Conservation (phyloP, 2,888 invertebrate genomes). For the Drosophila meridionalis region DNA sequence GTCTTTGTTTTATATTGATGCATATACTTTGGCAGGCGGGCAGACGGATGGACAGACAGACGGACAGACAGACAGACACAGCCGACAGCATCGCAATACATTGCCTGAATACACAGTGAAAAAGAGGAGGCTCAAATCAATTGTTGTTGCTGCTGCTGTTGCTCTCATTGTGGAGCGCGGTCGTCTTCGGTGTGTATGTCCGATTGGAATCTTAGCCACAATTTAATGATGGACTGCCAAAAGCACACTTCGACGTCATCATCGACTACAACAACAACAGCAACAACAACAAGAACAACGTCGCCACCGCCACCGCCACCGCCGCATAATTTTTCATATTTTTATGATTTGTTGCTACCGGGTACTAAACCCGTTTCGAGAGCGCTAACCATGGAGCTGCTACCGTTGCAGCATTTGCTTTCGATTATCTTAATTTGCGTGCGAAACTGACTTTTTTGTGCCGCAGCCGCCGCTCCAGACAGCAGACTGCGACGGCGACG, state of each 20-base stretch:
- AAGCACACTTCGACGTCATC: conserved; percentile 76
- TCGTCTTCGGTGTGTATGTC: conserved; percentile 49
- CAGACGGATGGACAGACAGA: background rate
- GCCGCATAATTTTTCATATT: conserved; percentile 79
- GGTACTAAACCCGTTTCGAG: conserved; percentile 77
- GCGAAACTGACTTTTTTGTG: conserved; percentile 82
- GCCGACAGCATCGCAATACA: conserved; percentile 1
- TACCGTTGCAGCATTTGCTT: conserved; percentile 77
- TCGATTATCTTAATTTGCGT: conserved; percentile 84
- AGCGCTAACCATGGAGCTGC: conserved; percentile 74
- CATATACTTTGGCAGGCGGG: conserved; percentile 41
- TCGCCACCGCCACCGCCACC: conserved; percentile 34
- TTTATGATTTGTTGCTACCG: conserved; percentile 81
- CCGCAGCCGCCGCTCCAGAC: conserved; percentile 29
- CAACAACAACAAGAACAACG: conserved; percentile 11
- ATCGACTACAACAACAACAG: conserved; percentile 35
- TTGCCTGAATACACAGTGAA: conserved; percentile 26
- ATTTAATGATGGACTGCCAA: conserved; percentile 82
- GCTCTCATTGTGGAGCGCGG: conserved; percentile 39
- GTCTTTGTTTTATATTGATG: conserved; percentile 42
- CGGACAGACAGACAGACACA: background rate
- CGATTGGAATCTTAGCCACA: conserved; percentile 79
- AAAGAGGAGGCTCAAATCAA: conserved; percentile 36
- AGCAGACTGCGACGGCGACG: conserved; percentile 13
- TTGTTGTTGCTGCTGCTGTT: conserved; percentile 36